A percentile compares a stretch with the other conserved stretches of the same genome.
phyloP scores from a whole-genome alignment of 2,113 vertebrate genomes.

The Aepyceros melampus region DNA sequence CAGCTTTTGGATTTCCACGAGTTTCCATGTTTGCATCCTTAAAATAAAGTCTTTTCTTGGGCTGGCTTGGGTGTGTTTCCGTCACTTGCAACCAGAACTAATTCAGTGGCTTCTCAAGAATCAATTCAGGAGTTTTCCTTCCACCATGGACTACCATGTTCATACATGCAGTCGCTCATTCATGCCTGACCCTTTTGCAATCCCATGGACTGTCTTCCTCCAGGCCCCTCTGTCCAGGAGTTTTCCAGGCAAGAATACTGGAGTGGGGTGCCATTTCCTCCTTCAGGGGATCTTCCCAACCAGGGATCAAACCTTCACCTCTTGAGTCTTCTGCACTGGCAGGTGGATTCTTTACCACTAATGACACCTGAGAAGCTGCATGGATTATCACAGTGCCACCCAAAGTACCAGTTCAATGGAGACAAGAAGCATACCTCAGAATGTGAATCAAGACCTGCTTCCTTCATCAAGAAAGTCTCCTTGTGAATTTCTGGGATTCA shows the following conservation, averaged over 20 bases:
- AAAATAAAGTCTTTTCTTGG: neutral
- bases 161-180: neutral
- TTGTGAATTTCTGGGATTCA: neutral
- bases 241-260: neutral
- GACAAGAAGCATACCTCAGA: neutral
- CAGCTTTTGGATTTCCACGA: neutral
- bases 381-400: neutral
- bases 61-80: neutral
- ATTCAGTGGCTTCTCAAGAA: neutral
- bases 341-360: neutral
- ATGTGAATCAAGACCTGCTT: neutral
- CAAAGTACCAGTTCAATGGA: neutral
- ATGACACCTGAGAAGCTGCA: neutral
- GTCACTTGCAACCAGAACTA: neutral
- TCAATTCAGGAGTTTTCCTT: neutral
- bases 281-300: neutral
- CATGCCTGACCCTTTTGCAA: neutral
- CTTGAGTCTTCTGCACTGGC: neutral
- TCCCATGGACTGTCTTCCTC: fast-evolving
- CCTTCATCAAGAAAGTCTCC: neutral
- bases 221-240: neutral
- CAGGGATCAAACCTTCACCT: neutral
- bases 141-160: fast-evolving
- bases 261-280: neutral
- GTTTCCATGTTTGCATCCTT: neutral